Conservation (phyloP, 2,113 vertebrate genomes). For the Epinephelus fuscoguttatus region DNA sequence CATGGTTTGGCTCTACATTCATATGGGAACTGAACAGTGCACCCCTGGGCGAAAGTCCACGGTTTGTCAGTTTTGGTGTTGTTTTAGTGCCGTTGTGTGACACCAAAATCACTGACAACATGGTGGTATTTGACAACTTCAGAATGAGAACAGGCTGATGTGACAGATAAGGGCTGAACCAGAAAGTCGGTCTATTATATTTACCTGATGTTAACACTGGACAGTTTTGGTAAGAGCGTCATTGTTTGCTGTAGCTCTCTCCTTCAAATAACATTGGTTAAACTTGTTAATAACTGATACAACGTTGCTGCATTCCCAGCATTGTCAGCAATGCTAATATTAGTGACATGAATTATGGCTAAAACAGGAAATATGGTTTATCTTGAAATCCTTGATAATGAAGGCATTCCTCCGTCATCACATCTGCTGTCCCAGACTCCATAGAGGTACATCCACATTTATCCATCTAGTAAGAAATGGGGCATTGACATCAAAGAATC, state of each 20-base stretch:
- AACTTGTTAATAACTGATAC: background rate
- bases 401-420: background rate
- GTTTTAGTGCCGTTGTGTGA: no score
- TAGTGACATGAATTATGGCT: background rate
- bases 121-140: no score
- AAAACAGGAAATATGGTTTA: background rate
- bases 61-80: no score
- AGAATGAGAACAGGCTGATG: no score
- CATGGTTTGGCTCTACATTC: no score
- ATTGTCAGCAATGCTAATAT: background rate
- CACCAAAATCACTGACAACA: no score
- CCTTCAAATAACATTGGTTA: background rate
- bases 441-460: background rate
- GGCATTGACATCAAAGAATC: slow-evolving; percentile 8
- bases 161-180: no score
- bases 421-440: background rate
- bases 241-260: background rate
- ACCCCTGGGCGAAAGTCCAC: no score
- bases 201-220: background rate
- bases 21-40: no score
- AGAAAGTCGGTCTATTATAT: background rate
- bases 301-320: background rate
- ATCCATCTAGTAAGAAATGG: slow-evolving; percentile 38
- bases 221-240: background rate
- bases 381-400: background rate